Evolutionary conservation across 2,113 vertebrate genomes (phyloP).

Genomic region (Sylvietta virens): DNA sequence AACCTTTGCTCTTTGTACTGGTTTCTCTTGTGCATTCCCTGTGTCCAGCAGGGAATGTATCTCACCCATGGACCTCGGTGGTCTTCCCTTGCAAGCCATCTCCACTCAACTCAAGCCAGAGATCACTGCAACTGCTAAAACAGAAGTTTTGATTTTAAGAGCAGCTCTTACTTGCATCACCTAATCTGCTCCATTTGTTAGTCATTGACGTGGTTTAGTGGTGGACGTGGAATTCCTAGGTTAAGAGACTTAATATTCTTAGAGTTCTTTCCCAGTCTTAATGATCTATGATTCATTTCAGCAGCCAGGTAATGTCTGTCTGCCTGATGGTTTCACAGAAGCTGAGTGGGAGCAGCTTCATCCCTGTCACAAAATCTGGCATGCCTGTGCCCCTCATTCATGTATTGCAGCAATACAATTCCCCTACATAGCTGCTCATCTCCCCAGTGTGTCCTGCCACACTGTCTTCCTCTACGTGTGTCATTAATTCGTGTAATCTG

Average conservation of each 20-base stretch:
- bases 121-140: background rate
- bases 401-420: background rate
- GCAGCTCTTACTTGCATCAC: background rate
- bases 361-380: background rate
- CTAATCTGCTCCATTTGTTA: background rate
- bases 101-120: background rate
- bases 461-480: background rate
- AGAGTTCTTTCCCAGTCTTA: background rate
- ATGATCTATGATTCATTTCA: background rate
- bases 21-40: background rate
- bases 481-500: background rate
- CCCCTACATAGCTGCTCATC: background rate
- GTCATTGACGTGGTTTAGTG: background rate
- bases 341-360: background rate
- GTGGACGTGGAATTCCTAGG: background rate
- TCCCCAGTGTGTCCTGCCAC: background rate
- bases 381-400: background rate
- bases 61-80: background rate
- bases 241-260: background rate
- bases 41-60: background rate
- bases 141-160: background rate
- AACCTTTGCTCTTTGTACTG: background rate
- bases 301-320: background rate
- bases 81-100: background rate
- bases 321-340: accelerated